phyloP scores from a whole-genome alignment of 2,888 invertebrate species.

The Germaria angustata region DNA sequence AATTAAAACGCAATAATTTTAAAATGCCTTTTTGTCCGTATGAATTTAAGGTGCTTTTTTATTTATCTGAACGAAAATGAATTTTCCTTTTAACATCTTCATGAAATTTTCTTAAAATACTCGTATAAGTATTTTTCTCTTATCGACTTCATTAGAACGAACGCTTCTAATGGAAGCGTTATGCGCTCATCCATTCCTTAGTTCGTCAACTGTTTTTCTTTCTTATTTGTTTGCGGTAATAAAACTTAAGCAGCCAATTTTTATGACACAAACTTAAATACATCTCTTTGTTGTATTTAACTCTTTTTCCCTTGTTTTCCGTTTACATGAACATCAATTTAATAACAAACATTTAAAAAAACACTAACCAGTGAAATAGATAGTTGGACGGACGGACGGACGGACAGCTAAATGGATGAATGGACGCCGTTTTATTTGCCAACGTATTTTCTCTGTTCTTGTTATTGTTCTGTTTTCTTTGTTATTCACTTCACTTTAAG shows the following conservation, averaged over 20 bases:
- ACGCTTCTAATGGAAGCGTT: slow-evolving; percentile 44
- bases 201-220: slow-evolving; percentile 1
- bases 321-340: slow-evolving; percentile 53
- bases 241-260: slow-evolving; percentile 48
- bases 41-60: not conserved
- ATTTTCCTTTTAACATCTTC: slow-evolving; percentile 18
- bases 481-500: slow-evolving; percentile 11
- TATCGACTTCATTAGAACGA: slow-evolving; percentile 21
- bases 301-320: slow-evolving; percentile 5
- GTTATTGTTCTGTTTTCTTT: slow-evolving; percentile 18
- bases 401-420: not conserved
- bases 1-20: too few relatives aligned
- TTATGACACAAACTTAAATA: slow-evolving; percentile 52
- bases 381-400: slow-evolving; percentile 11
- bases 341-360: slow-evolving; percentile 44
- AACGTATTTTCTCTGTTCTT: not conserved
- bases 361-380: slow-evolving; percentile 38
- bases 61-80: not conserved
- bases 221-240: slow-evolving; percentile 44
- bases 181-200: not conserved
- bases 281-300: not conserved
- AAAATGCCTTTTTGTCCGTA: too few relatives aligned
- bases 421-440: not conserved
- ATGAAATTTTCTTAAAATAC: slow-evolving; percentile 4
- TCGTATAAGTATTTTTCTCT: not conserved